A percentile compares a stretch with the other conserved stretches of the same genome.
Evolutionary conservation across 2,888 invertebrate species (phyloP).

Genomic region (Aelia acuminata): DNA sequence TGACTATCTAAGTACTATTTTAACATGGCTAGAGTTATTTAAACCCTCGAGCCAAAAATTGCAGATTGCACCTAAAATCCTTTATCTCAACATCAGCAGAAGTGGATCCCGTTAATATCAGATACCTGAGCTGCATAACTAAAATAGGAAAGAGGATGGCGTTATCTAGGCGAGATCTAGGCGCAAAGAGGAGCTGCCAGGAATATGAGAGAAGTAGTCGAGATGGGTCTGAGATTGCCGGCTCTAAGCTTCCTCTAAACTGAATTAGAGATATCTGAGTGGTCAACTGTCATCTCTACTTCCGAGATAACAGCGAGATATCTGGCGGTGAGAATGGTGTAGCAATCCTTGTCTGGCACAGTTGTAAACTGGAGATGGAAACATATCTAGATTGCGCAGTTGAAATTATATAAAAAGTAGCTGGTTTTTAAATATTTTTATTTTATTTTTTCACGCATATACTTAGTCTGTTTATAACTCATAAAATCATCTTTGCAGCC

Average conservation of each 20-base stretch:
- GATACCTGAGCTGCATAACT: neutral
- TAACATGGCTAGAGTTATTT: no score
- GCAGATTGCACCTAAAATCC: neutral
- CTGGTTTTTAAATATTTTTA: no score
- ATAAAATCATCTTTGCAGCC: no score
- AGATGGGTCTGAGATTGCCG: neutral
- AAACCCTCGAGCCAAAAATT: neutral
- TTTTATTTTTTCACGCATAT: no score
- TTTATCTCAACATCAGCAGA: neutral
- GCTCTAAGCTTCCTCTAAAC: neutral
- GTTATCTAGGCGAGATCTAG: constrained; percentile 6
- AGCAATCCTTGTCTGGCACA: neutral
- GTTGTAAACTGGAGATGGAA: neutral
- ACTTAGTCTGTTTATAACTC: no score
- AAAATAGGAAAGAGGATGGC: neutral
- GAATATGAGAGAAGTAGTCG: constrained; percentile 23
- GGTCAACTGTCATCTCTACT: neutral
- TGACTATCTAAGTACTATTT: no score
- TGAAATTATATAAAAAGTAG: no score
- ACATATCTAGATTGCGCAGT: neutral
- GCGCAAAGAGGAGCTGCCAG: neutral
- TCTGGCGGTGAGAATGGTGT: neutral
- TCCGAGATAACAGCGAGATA: neutral
- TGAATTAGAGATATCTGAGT: neutral
- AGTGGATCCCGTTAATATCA: neutral